Percentiles rank a stretch among this genome's conserved stretches.
Conservation (phyloP, 1,140 invertebrate species). For the Schlechtendalia chinensis region DNA sequence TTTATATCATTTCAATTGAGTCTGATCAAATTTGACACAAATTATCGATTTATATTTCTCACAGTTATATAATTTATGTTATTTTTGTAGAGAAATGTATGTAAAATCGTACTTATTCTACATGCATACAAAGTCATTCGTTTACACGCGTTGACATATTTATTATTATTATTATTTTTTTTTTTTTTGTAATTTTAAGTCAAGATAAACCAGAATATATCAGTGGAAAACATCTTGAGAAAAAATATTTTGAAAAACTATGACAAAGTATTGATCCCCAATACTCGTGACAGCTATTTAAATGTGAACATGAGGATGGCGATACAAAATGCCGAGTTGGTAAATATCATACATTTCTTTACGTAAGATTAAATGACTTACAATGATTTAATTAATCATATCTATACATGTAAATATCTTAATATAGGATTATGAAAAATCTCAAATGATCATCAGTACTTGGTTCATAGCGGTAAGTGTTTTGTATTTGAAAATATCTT, state of each 20-base stretch:
- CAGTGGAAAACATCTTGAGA: neutral
- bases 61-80: too few relatives aligned
- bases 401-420: neutral
- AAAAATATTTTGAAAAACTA: slow-evolving; percentile 16
- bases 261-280: slow-evolving; percentile 24
- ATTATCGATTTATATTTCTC: too few relatives aligned
- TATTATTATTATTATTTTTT: neutral
- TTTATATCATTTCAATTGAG: too few relatives aligned
- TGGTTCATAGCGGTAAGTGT: slow-evolving; percentile 31
- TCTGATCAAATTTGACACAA: too few relatives aligned
- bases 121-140: too few relatives aligned
- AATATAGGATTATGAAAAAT: slow-evolving; percentile 38
- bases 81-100: too few relatives aligned
- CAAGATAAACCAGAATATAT: neutral
- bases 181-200: neutral
- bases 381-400: neutral
- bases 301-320: neutral
- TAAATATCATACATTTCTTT: slow-evolving; percentile 9
- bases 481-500: slow-evolving; percentile 1
- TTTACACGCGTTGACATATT: too few relatives aligned
- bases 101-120: too few relatives aligned
- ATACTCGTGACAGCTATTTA: neutral
- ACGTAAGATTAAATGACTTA: neutral
- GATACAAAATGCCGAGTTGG: slow-evolving; percentile 27
- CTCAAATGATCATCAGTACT: slow-evolving; percentile 41